Percentiles rank a stretch among this genome's conserved stretches.
phyloP scores from a whole-genome alignment of 2,888 invertebrate species.

The Clistopyga incitator region DNA sequence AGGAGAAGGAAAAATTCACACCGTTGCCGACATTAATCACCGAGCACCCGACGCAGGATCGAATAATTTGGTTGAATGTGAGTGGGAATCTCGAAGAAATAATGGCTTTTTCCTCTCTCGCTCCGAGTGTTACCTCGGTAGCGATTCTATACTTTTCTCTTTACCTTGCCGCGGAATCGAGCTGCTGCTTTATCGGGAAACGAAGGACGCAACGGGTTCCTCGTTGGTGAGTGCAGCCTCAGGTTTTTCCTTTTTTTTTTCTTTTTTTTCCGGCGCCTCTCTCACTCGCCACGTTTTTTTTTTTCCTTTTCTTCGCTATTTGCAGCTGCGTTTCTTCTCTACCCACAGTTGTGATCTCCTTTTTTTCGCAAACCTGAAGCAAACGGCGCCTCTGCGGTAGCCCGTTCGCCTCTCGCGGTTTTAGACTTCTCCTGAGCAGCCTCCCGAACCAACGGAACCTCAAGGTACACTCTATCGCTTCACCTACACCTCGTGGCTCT shows the following conservation, averaged over 20 bases:
- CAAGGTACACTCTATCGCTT: slow-evolving; percentile 55
- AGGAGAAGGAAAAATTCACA: slow-evolving; percentile 48
- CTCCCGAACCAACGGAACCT: slow-evolving; percentile 16
- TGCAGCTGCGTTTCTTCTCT: slow-evolving; percentile 44
- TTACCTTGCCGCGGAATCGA: slow-evolving; percentile 55
- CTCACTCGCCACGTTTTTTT: slow-evolving; percentile 46
- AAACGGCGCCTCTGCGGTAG: slow-evolving; percentile 55
- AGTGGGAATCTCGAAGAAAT: slow-evolving; percentile 67
- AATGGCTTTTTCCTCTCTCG: slow-evolving; percentile 60
- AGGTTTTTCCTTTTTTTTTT: slow-evolving; percentile 36
- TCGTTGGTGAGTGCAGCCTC: slow-evolving; percentile 56
- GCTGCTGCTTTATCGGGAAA: slow-evolving; percentile 65
- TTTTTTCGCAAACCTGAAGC: slow-evolving; percentile 61
- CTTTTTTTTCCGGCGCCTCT: slow-evolving; percentile 11
- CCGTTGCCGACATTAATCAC: slow-evolving; percentile 65
- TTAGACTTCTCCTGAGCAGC: slow-evolving; percentile 20
- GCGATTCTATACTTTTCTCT: slow-evolving; percentile 11
- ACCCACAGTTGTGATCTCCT: slow-evolving; percentile 55
- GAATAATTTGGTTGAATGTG: slow-evolving; percentile 69
- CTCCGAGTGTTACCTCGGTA: slow-evolving; percentile 9
- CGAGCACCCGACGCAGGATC: slow-evolving; percentile 64
- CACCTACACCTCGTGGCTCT: slow-evolving; percentile 56
- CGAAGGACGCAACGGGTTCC: slow-evolving; percentile 47
- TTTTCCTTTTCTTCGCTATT: slow-evolving; percentile 42
- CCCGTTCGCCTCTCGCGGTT: slow-evolving; percentile 54